Evolutionary conservation across 2,888 invertebrate species (phyloP), one percentile per base, ranked within the genome.

Genomic region (Phasia obesa): DNA sequence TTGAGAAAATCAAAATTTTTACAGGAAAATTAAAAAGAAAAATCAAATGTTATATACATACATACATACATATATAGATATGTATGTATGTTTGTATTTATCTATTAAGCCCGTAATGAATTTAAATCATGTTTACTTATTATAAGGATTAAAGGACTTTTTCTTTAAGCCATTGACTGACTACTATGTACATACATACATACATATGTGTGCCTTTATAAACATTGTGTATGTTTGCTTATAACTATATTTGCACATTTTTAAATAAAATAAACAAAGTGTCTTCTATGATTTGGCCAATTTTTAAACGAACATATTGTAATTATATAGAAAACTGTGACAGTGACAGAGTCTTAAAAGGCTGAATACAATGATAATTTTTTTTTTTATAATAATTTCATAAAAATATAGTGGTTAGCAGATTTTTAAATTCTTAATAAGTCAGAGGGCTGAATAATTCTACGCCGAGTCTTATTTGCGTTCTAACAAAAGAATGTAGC

Each of bases 91-190:
- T n/a, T n/a, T n/a, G n/a, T n/a, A n/a, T n/a, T n/a, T n/a, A n/a
- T n/a, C 0, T 23, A 44, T 55, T 27, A 55, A 59, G 51, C 23
- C 59, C 57, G 69, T 53, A 70, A 74, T 78, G 70, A 82, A 78
- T 82, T 78, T 31, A 70, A 70, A 82, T 75, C 64, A 75, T 82
- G 70, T 82, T 82, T 82, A 82, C 64, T 59, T 38, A 75, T 35
- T 75, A 74, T 44, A 23, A 47, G 78, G 78, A 78, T 82, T 82
- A 75, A 82, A 53, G 47, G 59, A 49, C 51, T 69, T 44, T 31
- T 49, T 13, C 21, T 21, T 47, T 57, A 64, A 57, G 53, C 53
- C 44, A 71, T 31, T 64, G 57, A 76, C 51, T 70, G 23, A 64
- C 23, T 70, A 13, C 51, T 35, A 27, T 17, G 17, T 21, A n/a